Evolutionary conservation across 2,888 invertebrate genomes (phyloP).

Genomic region (Scaptodrosophila latifasciaeformis): DNA sequence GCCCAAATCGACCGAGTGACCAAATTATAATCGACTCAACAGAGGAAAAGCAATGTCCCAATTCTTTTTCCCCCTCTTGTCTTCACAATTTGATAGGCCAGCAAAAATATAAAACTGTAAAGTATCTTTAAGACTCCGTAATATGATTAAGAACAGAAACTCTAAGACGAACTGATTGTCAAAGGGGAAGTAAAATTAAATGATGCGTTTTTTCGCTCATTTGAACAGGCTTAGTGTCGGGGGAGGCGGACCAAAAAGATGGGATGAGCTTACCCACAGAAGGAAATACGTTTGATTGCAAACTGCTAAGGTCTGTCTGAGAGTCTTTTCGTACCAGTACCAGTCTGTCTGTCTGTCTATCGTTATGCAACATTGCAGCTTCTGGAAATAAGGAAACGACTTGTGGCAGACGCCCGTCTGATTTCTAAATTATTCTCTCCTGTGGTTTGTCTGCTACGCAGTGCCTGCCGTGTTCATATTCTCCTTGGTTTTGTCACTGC

Average conservation of each 20-base stretch:
- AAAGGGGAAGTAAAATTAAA: constrained; percentile 31
- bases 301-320: constrained; percentile 21
- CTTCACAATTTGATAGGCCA: constrained; percentile 1
- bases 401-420: too few species aligned
- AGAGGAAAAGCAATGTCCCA: constrained; percentile 14
- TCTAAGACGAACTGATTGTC: constrained; percentile 3
- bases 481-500: neutral
- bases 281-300: constrained; percentile 40
- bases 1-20: constrained; percentile 34
- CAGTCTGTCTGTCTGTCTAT: too few species aligned
- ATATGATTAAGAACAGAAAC: constrained; percentile 2
- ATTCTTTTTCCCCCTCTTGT: too few species aligned
- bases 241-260: neutral
- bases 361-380: too few species aligned
- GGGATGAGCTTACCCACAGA: too few species aligned
- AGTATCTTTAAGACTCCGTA: too few species aligned
- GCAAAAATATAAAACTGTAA: constrained; percentile 17
- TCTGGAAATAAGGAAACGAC: too few species aligned
- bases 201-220: constrained; percentile 44
- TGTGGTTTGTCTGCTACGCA: too few species aligned
- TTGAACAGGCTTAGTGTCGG: constrained; percentile 14
- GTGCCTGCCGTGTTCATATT: too few species aligned
- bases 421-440: too few species aligned
- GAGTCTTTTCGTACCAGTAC: too few species aligned
- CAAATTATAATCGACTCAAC: constrained; percentile 53